Base-by-base conservation (phyloP, 2,113 vertebrate species). In the Tapirus terrestris region DNA sequence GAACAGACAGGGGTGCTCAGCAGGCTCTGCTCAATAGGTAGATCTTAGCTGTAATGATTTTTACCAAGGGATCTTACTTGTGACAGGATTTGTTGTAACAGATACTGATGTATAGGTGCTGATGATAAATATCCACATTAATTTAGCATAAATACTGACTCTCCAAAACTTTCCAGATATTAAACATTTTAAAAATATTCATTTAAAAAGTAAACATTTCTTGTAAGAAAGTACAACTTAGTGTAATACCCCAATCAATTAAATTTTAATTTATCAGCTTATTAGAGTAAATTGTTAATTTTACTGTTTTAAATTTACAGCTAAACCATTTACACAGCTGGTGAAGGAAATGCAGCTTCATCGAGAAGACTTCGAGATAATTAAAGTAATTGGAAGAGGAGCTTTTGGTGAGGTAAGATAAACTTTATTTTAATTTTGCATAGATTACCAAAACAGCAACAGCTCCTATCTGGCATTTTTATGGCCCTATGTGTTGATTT, bases 311-410 rank as follows among this genome's bases (percentile, higher is more conserved):
- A 21, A 39, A 9, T 82, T 65, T 96, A 79, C 88, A 99, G 99
- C 99, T 25, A 99, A 98, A 94, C 99, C 99, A 9, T 99, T 99
- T 89, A 99, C 99, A 21, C 98, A 99, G 31, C 92, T 99, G 98
- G 99, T 99, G 89, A 99, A 99, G 98, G 99, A 99, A 79, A 99
- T 99, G 99, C 99, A 99, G 3, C 99, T 99, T 4, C 99, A 98
- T 79, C 98, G 99, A 77, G 99, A 99, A 91, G 99, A 99, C 98
- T 99, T 99, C 90, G 99, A 99, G 97, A 99, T 99, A 29, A 99
- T 99, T 93, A 99, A 99, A 98, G 99, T 99, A 33, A 99, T 99
- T 0, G 99, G 99, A 96, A 98, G 99, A 98, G 99, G 99, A 17
- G 99, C 99, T 61, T 99, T 99, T 91, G 99, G 99, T 43, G 99